Conservation (phyloP, 2,113 vertebrate species). For the Oncorhynchus keta region DNA sequence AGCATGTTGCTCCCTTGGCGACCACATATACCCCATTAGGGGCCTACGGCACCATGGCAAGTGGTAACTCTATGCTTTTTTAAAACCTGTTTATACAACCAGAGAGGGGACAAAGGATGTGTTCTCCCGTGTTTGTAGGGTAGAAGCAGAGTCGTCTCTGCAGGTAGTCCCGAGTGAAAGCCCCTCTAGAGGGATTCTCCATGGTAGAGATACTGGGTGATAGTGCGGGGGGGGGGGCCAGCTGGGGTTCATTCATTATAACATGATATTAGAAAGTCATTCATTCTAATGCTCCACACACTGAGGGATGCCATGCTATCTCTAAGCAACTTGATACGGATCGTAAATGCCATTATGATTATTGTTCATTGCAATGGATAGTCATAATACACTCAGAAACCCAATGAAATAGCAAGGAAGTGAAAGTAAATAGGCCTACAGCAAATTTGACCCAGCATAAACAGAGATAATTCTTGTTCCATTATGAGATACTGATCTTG, state of each 20-base stretch:
- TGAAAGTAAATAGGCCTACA: not conserved
- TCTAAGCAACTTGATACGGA: slow-evolving; percentile 34
- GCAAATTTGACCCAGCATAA: too few species aligned
- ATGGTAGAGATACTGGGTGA: slow-evolving; percentile 36
- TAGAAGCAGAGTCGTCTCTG: slow-evolving; percentile 39
- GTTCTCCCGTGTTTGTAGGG: slow-evolving; percentile 47
- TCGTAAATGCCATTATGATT: slow-evolving; percentile 36
- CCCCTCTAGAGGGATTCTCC: slow-evolving; percentile 26
- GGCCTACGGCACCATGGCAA: slow-evolving; percentile 21
- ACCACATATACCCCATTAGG: slow-evolving; percentile 43
- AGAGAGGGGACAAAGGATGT: slow-evolving; percentile 31
- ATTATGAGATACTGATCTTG: too few species aligned
- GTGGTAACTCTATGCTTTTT: slow-evolving; percentile 36
- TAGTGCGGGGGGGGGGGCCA: slow-evolving; percentile 29
- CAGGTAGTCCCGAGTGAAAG: slow-evolving; percentile 54
- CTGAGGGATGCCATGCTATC: slow-evolving; percentile 18
- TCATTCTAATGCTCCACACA: slow-evolving; percentile 32
- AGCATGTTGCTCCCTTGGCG: slow-evolving; percentile 49
- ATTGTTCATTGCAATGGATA: slow-evolving; percentile 29
- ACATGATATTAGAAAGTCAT: slow-evolving; percentile 50
- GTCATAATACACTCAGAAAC: not conserved
- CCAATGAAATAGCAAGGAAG: not conserved
- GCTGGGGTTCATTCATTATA: slow-evolving; percentile 59
- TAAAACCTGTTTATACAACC: slow-evolving; percentile 40
- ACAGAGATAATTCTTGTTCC: too few species aligned